Evolutionary conservation across 2,797 vertebrate genomes (phyloP), one percentile per base, ranked within the genome.

Genomic region (Micrastur ruficollis): DNA sequence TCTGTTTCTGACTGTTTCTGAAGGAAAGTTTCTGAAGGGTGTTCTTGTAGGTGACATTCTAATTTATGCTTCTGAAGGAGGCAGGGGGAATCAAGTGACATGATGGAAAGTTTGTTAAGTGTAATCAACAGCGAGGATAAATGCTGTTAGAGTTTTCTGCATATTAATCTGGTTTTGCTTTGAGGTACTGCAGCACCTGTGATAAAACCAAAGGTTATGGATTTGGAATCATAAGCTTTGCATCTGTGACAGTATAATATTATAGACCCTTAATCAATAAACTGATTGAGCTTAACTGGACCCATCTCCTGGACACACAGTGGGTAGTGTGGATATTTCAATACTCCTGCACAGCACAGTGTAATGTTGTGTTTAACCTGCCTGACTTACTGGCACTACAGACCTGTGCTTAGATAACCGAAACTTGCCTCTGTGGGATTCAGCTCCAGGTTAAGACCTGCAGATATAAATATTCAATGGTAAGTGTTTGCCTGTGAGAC

Each of bases 91-190:
- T 96, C 94, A 94, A 96, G 67, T 80, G 63, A 89, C 74, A 80
- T 76, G 93, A 95, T 95, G 78, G 86, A 94, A 95, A 96, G 89
- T 96, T 94, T 94, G 72, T 94, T 96, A 95, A 92, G 93, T 96
- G 95, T 89, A 96, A 97, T 96, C 95, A 96, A 85, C 92, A 87
- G 55, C 2, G 3, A 94, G 78, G 81, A 96, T 94, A 93, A 96
- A 97, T 49, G 90, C 78, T 81, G 65, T 62, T 96, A 92, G 62
- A 74, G 59, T 92, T 92, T 91, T 91, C 83, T 92, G 95, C 93
- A 94, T 95, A 93, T 95, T 94, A 95, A 97, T 95, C 86, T 93
- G 90, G 62, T 42, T 93, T 97, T 87, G 71, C 90, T 95, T 92
- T 67, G 67, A 93, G 56, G 52, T 94, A 34, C n/a, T 63, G 52